Percentiles rank a stretch among this genome's conserved stretches.
Evolutionary conservation across 2,797 vertebrate genomes (phyloP).

Genomic region (Capromys pilorides): DNA sequence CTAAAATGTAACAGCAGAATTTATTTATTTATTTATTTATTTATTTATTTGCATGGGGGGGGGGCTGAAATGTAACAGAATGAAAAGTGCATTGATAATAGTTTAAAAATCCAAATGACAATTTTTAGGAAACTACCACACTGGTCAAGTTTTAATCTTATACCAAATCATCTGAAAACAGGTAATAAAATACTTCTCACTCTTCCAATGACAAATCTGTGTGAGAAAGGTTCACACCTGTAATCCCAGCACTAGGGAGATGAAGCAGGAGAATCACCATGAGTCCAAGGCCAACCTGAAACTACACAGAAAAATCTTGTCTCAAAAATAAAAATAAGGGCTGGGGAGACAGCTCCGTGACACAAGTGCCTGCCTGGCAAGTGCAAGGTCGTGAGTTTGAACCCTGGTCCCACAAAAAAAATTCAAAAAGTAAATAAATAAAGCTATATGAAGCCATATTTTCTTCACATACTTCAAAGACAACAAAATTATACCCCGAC

Average conservation of each 20-base stretch:
- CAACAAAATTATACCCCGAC: not conserved
- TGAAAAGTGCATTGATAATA: not conserved
- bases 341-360: no score
- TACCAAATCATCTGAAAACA: constrained; percentile 54
- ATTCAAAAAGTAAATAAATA: constrained; percentile 20
- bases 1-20: constrained; percentile 26
- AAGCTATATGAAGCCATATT: constrained; percentile 3
- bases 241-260: not conserved
- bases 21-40: no score
- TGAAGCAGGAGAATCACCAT: not conserved
- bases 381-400: not conserved
- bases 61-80: constrained; percentile 20
- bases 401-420: not conserved
- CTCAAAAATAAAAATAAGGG: no score
- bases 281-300: not conserved
- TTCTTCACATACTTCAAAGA: constrained; percentile 30
- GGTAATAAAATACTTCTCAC: constrained; percentile 9
- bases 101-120: constrained; percentile 37
- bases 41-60: no score
- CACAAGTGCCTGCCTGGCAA: no score
- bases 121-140: constrained; percentile 36
- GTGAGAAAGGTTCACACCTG: not conserved
- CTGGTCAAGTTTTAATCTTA: constrained; percentile 58
- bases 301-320: not conserved
- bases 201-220: constrained; percentile 22